Percentiles rank a stretch among this genome's conserved stretches.
Conservation (phyloP, 2,113 vertebrate species). For the Eleginops maclovinus region DNA sequence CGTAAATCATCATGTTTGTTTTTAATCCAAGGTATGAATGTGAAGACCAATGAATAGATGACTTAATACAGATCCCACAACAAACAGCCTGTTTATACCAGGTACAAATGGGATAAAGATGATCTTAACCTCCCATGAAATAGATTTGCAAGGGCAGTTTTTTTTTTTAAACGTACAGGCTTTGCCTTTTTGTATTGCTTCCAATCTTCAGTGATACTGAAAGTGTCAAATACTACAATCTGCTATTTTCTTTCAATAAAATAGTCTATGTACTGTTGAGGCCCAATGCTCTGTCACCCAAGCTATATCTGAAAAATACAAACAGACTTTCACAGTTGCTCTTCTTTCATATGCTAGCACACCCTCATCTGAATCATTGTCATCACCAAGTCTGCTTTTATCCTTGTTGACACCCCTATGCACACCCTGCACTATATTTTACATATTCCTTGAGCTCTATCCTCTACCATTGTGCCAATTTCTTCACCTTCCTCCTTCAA, state of each 20-base stretch:
- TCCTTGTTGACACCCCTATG: constrained; percentile 43
- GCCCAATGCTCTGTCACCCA: not conserved
- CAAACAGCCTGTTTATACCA: not conserved
- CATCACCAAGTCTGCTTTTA: constrained; percentile 50
- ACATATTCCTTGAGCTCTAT: constrained; percentile 34
- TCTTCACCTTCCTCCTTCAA: constrained; percentile 52
- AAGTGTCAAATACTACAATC: not conserved
- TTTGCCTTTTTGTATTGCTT: too few species aligned
- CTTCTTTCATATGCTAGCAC: constrained; percentile 40
- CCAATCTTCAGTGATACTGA: not conserved
- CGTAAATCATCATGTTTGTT: not conserved
- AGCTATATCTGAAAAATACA: not conserved
- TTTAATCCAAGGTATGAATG: not conserved
- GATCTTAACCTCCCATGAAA: not conserved
- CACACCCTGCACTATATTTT: constrained; percentile 48
- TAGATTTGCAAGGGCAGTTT: not conserved
- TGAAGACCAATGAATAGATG: not conserved
- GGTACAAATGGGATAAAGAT: not conserved
- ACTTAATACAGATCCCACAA: not conserved
- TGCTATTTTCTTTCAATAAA: not conserved
- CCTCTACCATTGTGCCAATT: constrained; percentile 35
- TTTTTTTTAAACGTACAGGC: not conserved
- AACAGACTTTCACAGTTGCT: constrained; percentile 7
- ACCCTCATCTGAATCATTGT: constrained; percentile 39
- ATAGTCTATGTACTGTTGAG: too few species aligned